phyloP scores from a whole-genome alignment of 2,797 vertebrate species.

The Tarsius wallacei region DNA sequence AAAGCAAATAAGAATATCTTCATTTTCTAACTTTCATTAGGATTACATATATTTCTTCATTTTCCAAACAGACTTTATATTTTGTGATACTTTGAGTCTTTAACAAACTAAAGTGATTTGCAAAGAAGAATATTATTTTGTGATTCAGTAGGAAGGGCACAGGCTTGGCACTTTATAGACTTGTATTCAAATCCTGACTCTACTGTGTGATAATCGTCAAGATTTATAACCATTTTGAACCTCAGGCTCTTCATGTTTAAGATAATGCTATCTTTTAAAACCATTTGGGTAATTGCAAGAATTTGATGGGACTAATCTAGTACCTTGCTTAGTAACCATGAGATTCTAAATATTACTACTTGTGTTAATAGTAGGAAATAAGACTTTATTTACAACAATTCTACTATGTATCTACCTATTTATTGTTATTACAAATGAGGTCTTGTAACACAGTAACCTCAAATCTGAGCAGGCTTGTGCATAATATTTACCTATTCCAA shows the following conservation, averaged over 20 bases:
- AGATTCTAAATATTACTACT: neutral
- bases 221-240: neutral
- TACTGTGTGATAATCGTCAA: neutral
- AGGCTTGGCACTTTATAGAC: neutral
- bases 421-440: neutral
- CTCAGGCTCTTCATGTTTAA: neutral
- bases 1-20: neutral
- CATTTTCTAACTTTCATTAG: slow-evolving; percentile 24
- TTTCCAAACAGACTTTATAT: neutral
- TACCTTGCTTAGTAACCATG: neutral
- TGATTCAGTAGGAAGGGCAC: neutral
- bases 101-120: slow-evolving; percentile 9
- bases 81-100: neutral
- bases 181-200: slow-evolving; percentile 26
- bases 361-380: neutral
- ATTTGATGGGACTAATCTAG: neutral
- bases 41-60: neutral
- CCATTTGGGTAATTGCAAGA: neutral
- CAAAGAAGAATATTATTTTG: neutral
- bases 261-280: neutral
- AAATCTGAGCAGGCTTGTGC: no score
- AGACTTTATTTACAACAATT: slow-evolving; percentile 1
- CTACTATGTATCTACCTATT: neutral
- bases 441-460: neutral
- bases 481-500: no score